Conservation (phyloP, 37 sponge, comb jelly and placozoan genomes). For the Spongia lamella region DNA sequence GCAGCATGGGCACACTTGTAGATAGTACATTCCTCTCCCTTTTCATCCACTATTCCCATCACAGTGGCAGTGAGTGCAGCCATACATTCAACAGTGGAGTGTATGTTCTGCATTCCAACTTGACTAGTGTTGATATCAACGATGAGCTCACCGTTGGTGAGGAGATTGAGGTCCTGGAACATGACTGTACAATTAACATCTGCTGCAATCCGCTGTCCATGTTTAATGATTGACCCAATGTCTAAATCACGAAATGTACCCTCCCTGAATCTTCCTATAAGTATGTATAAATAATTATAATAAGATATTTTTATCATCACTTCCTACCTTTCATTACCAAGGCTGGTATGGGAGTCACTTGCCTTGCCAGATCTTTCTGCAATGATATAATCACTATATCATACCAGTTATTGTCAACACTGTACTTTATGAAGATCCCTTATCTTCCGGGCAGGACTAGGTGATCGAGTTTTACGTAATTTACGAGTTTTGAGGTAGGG, state of each 20-base stretch:
- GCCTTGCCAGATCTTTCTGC: no score
- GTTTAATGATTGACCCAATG: conserved; percentile 4
- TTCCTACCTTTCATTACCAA: background rate
- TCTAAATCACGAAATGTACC: conserved; percentile 13
- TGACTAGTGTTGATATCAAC: conserved; percentile 50
- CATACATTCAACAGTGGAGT: conserved; percentile 28
- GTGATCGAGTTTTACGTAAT: no score
- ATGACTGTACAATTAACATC: conserved; percentile 36
- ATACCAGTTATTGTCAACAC: no score
- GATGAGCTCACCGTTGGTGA: conserved; percentile 63
- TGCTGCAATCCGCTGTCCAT: conserved; percentile 47
- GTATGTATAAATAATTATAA: background rate
- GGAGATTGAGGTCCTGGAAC: conserved; percentile 46
- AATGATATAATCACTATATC: no score
- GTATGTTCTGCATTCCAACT: conserved; percentile 61
- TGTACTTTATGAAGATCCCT: no score
- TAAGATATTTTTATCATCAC: background rate
- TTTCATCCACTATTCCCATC: conserved; percentile 29
- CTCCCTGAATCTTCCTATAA: conserved; percentile 64
- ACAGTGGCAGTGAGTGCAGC: conserved; percentile 44
- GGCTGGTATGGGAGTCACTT: background rate
- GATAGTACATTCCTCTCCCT: conserved; percentile 8
- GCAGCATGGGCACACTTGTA: background rate
- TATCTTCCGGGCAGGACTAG: no score
- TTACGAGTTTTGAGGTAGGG: no score